Base-by-base conservation (phyloP, 2,113 vertebrate genomes). In the Mobula hypostoma region DNA sequence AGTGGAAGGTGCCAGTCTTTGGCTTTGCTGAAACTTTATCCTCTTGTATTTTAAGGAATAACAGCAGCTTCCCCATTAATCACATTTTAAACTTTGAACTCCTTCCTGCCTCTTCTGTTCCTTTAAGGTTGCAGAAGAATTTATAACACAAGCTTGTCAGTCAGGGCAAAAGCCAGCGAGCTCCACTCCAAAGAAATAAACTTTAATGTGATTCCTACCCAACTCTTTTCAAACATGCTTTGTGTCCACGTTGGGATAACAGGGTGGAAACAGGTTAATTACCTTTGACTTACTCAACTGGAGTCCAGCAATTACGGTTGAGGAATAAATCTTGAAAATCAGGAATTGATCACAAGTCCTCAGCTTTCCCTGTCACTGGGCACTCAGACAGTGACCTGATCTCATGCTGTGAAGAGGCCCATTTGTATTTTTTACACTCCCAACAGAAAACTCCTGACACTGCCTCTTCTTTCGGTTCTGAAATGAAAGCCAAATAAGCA, bases 21-120 rank as follows among this genome's bases (percentile, higher is more conserved):
- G 58, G 87, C 95, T 95, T 95, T 95, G 0, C 9, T 94, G 94
- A 94, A 95, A 95, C 95, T 56, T 79, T 95, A 95, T 95, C 88
- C 72, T 94, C 5, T 63, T 95, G 63, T 95, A 92, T 94, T 94
- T 82, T 94, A 88, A 95, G 94, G 91, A 93, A 72, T 93, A 93
- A 72, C 91, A 93, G 91, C 91, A 93, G 91, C 91, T 93, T 93
- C 91, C 72, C 91, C 91, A 93, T 74, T 74, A 93, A 93, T 93
- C 91, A 93, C 91, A 74, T 74, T 74, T 8, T 14, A 21, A 80
- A 93, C 77, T 95, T 94, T 95, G 83, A 95, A 95, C 21, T 1
- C 68, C 72, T 74, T 93, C 70, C 91, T 74, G 91, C 17, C 15
- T 94, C 95, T 95, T 76, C 91, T 94, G 29, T 83, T 87, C 92